A percentile compares a stretch with the other conserved stretches of the same genome.
These are phyloP conservation scores for Sabatieria punctata DNA, from an alignment of 2,888 invertebrate genomes.

Conservation along the genomic window DNA sequence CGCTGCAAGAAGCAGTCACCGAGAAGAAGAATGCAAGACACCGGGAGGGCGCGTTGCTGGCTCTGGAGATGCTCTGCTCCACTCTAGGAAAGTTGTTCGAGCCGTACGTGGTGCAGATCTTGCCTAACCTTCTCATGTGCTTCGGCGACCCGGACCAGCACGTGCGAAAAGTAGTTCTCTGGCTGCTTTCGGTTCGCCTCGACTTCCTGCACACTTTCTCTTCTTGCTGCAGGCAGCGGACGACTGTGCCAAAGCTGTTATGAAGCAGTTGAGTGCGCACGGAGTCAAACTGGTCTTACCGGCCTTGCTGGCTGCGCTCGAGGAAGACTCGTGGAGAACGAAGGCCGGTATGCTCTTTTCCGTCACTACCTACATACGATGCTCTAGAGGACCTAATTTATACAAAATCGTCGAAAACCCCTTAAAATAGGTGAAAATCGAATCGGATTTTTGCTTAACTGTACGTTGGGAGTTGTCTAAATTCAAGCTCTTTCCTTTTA, in stretches of 20 bases:
- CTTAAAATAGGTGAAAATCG: too few relatives aligned
- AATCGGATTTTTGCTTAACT: too few relatives aligned
- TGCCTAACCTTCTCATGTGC: constrained; percentile 80
- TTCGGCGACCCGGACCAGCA: constrained; percentile 86
- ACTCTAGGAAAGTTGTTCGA: constrained; percentile 91
- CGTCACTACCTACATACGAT: too few relatives aligned
- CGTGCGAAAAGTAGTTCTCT: constrained; percentile 51
- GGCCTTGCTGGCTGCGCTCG: constrained; percentile 70
- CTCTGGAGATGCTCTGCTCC: constrained; percentile 86
- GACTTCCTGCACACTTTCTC: too few relatives aligned
- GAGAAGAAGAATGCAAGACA: constrained; percentile 89
- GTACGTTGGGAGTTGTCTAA: too few relatives aligned
- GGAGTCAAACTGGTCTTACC: constrained; percentile 94
- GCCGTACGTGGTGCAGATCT: constrained; percentile 90
- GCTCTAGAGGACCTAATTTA: too few relatives aligned
- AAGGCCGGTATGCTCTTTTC: constrained; percentile 53
- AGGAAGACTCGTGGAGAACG: constrained; percentile 97
- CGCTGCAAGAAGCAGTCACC: constrained; percentile 76
- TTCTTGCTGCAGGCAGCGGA: constrained; percentile 70
- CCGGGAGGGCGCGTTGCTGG: constrained; percentile 71
- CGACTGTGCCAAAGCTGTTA: constrained; percentile 81
- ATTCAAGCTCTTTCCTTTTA: too few relatives aligned
- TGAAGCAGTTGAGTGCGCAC: constrained; percentile 78
- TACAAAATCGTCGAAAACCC: too few relatives aligned
- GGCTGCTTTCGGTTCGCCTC: too few relatives aligned